These are phyloP conservation scores for Nyctibius grandis DNA, from an alignment of 2,797 vertebrate species.

Conservation along the genomic window DNA sequence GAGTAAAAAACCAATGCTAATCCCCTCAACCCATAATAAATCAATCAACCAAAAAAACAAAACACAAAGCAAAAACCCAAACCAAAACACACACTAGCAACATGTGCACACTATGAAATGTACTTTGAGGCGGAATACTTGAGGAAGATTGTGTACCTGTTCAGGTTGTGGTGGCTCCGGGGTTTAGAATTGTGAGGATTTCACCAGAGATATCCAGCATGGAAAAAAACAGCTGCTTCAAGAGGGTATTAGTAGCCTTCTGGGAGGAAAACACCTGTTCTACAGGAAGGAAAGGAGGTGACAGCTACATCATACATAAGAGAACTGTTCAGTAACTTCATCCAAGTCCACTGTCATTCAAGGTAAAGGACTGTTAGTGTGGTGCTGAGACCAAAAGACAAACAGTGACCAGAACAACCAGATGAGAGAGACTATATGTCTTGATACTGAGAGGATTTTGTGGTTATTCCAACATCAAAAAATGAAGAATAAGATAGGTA, in stretches of 20 bases:
- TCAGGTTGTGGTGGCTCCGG: fast-evolving
- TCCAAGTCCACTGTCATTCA: background rate
- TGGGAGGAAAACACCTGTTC: background rate
- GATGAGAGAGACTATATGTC: background rate
- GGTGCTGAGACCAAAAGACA: background rate
- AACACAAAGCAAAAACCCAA: background rate
- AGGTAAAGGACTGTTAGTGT: background rate
- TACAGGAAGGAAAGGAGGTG: background rate
- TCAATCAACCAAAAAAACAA: background rate
- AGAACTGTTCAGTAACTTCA: background rate
- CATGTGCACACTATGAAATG: background rate
- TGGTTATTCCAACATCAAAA: background rate
- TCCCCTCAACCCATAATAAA: background rate
- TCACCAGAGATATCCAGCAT: background rate
- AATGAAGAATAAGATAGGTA: background rate
- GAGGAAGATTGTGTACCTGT: background rate
- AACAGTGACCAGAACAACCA: background rate
- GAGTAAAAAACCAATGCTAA: background rate
- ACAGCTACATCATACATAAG: background rate
- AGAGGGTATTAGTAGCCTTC: background rate
- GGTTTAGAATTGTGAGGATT: background rate
- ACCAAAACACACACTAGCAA: background rate
- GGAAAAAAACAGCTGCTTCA: background rate
- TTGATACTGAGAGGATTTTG: background rate
- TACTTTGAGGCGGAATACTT: background rate